A percentile compares a stretch with the other conserved stretches of the same genome.
Conservation (phyloP, 2,888 invertebrate species). For the Plagodis dolabraria region DNA sequence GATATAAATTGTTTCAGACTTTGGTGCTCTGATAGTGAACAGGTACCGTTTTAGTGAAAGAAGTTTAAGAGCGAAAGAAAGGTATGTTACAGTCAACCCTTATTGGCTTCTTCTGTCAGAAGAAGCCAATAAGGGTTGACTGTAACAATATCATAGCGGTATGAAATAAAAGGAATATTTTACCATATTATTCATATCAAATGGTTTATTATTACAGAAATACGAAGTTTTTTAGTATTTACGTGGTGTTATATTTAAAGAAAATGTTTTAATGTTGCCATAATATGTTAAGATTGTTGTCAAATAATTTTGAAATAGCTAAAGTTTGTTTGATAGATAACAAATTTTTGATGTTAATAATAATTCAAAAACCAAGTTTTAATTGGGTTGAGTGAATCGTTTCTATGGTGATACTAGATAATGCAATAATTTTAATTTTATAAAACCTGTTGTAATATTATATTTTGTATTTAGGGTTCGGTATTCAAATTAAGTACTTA, state of each 20-base stretch:
- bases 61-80: too few relatives aligned
- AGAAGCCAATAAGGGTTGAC: too few relatives aligned
- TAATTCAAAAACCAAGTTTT: constrained; percentile 62
- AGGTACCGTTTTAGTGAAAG: too few relatives aligned
- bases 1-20: too few relatives aligned
- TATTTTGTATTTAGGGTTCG: constrained; percentile 60
- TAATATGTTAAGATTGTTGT: constrained; percentile 55
- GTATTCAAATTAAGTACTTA: constrained; percentile 45
- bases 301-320: constrained; percentile 40
- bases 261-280: constrained; percentile 63
- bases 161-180: neutral
- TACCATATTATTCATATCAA: too few relatives aligned
- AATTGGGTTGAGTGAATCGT: constrained; percentile 61
- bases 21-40: too few relatives aligned
- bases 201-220: neutral
- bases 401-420: constrained; percentile 76
- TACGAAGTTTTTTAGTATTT: constrained; percentile 16
- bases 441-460: constrained; percentile 59
- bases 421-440: constrained; percentile 61
- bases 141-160: too few relatives aligned
- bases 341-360: constrained; percentile 61
- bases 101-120: too few relatives aligned
- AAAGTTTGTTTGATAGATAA: constrained; percentile 50
- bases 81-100: too few relatives aligned
- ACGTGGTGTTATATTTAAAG: constrained; percentile 36